Conservation (phyloP, 2,797 vertebrate species). For the Gymnoscopelus braueri region DNA sequence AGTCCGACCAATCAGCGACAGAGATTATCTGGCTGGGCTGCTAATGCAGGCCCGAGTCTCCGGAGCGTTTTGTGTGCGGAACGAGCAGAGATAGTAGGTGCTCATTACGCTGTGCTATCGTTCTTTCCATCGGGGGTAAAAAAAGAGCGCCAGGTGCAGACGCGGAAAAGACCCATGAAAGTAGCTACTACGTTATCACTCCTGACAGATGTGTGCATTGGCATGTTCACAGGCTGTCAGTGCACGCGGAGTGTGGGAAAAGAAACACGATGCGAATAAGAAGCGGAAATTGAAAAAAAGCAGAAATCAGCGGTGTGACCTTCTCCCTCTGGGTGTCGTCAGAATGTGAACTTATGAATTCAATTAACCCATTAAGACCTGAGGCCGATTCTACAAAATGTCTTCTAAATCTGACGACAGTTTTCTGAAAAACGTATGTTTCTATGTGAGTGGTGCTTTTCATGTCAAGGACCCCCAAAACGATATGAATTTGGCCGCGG, state of each 20-base stretch:
- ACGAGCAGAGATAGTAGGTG: slow-evolving; percentile 51
- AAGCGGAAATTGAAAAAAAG: not conserved
- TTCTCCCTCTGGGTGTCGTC: slow-evolving; percentile 23
- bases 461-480: no score
- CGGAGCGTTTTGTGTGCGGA: slow-evolving; percentile 54
- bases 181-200: slow-evolving; percentile 55
- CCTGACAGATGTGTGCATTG: slow-evolving; percentile 57
- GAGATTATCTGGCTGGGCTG: slow-evolving; percentile 28
- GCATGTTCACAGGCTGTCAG: slow-evolving; percentile 47
- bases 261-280: slow-evolving; percentile 21
- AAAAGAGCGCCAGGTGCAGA: slow-evolving; percentile 60
- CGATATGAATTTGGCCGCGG: no score
- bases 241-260: slow-evolving; percentile 3
- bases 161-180: slow-evolving; percentile 55
- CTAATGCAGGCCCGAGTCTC: slow-evolving; percentile 53
- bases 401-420: no score
- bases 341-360: slow-evolving; percentile 29
- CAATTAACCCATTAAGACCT: not conserved
- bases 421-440: no score
- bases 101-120: slow-evolving; percentile 57
- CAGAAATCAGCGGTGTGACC: slow-evolving; percentile 18
- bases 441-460: no score
- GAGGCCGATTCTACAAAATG: no score
- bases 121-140: not conserved
- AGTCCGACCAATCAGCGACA: slow-evolving; percentile 55